Evolutionary conservation across 2,888 invertebrate species (phyloP).

Genomic region (Lysandra bellargus): DNA sequence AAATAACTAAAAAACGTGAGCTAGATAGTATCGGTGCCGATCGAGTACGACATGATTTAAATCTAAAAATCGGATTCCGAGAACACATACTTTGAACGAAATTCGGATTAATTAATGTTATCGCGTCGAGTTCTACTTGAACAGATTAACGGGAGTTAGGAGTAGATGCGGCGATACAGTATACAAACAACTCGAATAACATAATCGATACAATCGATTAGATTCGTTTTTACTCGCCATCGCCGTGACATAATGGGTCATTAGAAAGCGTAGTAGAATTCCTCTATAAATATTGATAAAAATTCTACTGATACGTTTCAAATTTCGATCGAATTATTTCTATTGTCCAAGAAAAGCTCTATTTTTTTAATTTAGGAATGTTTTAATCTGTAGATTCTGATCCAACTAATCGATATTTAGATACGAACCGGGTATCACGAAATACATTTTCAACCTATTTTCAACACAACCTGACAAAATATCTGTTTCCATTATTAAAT

Average conservation of each 20-base stretch:
- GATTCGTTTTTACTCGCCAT: slow-evolving; percentile 52
- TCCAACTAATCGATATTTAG: too few relatives aligned
- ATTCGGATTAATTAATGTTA: slow-evolving; percentile 50
- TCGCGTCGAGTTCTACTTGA: slow-evolving; percentile 66
- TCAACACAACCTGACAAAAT: background rate
- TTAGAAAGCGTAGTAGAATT: slow-evolving; percentile 53
- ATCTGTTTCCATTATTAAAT: background rate
- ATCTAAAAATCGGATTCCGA: slow-evolving; percentile 45
- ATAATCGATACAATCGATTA: slow-evolving; percentile 64
- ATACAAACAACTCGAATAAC: slow-evolving; percentile 34
- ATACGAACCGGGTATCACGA: background rate
- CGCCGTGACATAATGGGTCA: slow-evolving; percentile 47
- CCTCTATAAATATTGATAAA: slow-evolving; percentile 35
- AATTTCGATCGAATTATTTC: background rate
- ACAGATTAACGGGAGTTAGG: slow-evolving; percentile 62
- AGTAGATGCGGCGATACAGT: slow-evolving; percentile 60
- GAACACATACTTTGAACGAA: slow-evolving; percentile 28
- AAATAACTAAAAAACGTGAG: slow-evolving; percentile 17
- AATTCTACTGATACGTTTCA: slow-evolving; percentile 9
- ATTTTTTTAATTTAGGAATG: background rate
- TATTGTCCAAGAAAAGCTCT: background rate
- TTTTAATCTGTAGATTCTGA: too few relatives aligned
- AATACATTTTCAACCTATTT: background rate
- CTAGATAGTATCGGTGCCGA: slow-evolving; percentile 10
- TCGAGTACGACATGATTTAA: slow-evolving; percentile 31